Evolutionary conservation across 2,797 vertebrate genomes (phyloP), one percentile per base, ranked within the genome.

Genomic region (Arnoldichthys spilopterus): DNA sequence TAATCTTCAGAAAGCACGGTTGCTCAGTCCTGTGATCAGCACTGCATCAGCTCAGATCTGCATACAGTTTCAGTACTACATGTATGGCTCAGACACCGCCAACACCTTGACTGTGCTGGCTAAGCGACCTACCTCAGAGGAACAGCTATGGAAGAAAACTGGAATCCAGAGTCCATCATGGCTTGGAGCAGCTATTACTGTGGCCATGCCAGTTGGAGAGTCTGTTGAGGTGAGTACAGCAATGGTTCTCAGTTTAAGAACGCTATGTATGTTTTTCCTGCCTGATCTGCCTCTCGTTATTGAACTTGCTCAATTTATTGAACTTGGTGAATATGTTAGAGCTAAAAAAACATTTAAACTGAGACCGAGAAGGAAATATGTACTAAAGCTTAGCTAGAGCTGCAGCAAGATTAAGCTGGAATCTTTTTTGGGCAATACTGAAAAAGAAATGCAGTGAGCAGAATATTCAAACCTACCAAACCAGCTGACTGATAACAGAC

Each of bases 41-140:
- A 80, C 89, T 1, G 28, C 79, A 0, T 54, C 77, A 11, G 64
- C 86, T 3, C 77, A 90, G 37, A 86, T 94, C 80, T 96, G 96
- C 16, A 86, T 96, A 64, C 86, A 91, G 51, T 95, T 96, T 76
- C 49, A 45, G 13, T 96, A 95, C 77, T 89, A 89, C 87, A 95
- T 96, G 95, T 91, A 94, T 0, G 94, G 94, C 0, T 2, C 8
- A 0, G 87, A 91, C 12, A 0, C 0, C 0, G 0, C 0, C 0
- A 91, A 94, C 13, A 4, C 53, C 0, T 87, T 96, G 49, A 86
- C 30, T 13, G 85, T 96, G 49, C 86, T 95, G 79, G 61, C 83
- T 30, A 89, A 81, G 61, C 83, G 28, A 0, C 16, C 85, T 0
- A 20, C 30, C 0, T 24, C 13, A 0, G 84, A 88, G 0, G 6